Evolutionary conservation across 2,113 vertebrate species (phyloP).

Genomic region (Drymodes brunneopygia): DNA sequence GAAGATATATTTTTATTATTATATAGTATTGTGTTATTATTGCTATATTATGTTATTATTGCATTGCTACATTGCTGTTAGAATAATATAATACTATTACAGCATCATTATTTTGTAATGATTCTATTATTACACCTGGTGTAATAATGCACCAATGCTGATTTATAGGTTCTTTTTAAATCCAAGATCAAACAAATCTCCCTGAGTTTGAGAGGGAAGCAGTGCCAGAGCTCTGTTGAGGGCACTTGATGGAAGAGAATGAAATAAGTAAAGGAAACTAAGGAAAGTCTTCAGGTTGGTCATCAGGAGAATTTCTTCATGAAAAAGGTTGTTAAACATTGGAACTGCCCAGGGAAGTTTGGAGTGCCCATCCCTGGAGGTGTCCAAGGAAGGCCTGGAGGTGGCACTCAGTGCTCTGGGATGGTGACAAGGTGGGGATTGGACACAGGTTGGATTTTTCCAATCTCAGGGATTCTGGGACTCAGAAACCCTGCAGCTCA

Average conservation of each 20-base stretch:
- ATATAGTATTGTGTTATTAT: background rate
- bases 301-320: background rate
- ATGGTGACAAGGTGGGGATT: accelerated
- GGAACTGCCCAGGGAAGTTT: background rate
- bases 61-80: background rate
- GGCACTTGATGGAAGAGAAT: background rate
- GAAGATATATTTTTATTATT: background rate
- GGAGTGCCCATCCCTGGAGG: background rate
- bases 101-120: background rate
- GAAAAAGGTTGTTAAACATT: background rate
- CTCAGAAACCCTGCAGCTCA: background rate
- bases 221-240: background rate
- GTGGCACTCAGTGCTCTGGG: background rate
- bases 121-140: background rate
- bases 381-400: background rate
- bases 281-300: background rate
- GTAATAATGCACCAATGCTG: background rate
- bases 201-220: background rate
- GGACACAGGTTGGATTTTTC: background rate
- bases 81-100: background rate
- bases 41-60: background rate
- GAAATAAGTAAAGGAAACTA: background rate
- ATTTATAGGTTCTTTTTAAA: background rate
- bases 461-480: background rate
- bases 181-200: background rate